Conservation (phyloP, 2,888 invertebrate genomes). For the Cosmia pyralina region DNA sequence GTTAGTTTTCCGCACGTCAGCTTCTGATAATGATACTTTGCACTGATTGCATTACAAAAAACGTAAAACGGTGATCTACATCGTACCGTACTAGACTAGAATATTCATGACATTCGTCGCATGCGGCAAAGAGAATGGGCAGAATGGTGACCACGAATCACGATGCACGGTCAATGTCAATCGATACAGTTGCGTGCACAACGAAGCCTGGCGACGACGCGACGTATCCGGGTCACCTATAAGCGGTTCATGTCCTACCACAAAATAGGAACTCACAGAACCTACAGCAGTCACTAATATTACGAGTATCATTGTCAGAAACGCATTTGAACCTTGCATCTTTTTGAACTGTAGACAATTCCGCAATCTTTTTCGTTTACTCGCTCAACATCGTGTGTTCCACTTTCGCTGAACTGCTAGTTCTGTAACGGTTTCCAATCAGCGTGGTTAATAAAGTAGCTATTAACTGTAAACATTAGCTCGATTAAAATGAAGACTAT, state of each 20-base stretch:
- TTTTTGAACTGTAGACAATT: constrained; percentile 39
- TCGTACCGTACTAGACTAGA: constrained; percentile 54
- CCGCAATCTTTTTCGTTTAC: constrained; percentile 42
- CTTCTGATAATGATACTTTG: constrained; percentile 25
- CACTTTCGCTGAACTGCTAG: constrained; percentile 51
- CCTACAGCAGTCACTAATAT: constrained; percentile 23
- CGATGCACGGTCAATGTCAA: constrained; percentile 78
- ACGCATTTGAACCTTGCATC: constrained; percentile 42
- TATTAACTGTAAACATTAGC: constrained; percentile 47
- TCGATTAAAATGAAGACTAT: constrained; percentile 22
- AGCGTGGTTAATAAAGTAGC: constrained; percentile 36
- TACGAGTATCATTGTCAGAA: constrained; percentile 4
- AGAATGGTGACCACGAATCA: constrained; percentile 73
- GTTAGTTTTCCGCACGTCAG: constrained; percentile 23
- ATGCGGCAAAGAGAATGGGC: constrained; percentile 69
- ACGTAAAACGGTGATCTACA: constrained; percentile 34
- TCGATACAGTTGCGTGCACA: constrained; percentile 70
- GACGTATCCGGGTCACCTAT: constrained; percentile 61
- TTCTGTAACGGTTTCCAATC: constrained; percentile 55
- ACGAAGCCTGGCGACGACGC: constrained; percentile 35
- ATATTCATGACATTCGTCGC: constrained; percentile 70
- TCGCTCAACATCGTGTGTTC: constrained; percentile 49
- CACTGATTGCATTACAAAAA: constrained; percentile 46
- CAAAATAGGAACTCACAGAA: constrained; percentile 7
- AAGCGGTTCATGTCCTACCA: constrained; percentile 21